phyloP scores from a whole-genome alignment of 1,140 invertebrate genomes.

The Dreissena rostriformis region DNA sequence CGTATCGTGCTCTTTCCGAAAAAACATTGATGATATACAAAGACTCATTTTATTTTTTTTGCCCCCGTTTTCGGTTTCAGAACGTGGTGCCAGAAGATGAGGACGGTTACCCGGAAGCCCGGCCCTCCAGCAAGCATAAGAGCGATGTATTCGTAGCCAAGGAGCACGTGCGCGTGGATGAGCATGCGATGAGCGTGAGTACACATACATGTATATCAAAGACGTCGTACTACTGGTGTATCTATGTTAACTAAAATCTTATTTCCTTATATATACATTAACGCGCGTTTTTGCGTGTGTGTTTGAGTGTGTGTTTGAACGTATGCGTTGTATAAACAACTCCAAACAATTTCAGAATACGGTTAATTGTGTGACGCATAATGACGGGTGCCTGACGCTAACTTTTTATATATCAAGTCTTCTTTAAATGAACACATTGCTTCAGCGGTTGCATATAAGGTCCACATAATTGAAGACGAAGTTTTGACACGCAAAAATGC shows the following conservation, averaged over 20 bases:
- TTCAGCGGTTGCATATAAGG: no score
- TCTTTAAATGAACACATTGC: background rate
- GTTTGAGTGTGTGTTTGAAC: no score
- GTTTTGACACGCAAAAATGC: no score
- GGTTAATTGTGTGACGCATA: background rate
- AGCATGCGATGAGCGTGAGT: slow-evolving; percentile 39
- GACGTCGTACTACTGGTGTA: no score
- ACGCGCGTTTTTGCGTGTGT: no score
- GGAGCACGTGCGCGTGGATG: slow-evolving; percentile 34
- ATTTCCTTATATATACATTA: no score
- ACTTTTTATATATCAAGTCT: background rate
- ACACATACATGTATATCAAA: background rate
- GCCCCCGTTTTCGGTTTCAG: background rate
- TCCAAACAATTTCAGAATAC: background rate
- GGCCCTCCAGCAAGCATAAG: slow-evolving; percentile 42
- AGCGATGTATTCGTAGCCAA: slow-evolving; percentile 29
- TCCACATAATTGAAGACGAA: no score
- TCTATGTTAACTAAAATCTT: no score
- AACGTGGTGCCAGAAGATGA: slow-evolving; percentile 43
- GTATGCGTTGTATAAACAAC: background rate
- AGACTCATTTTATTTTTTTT: no score
- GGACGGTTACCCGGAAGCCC: slow-evolving; percentile 46
- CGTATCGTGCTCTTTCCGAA: no score
- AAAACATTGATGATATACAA: no score
- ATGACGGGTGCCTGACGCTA: background rate